These are phyloP conservation scores for Zaprionus inermis DNA, from an alignment of 1,140 invertebrate genomes.

Conservation along the genomic window DNA sequence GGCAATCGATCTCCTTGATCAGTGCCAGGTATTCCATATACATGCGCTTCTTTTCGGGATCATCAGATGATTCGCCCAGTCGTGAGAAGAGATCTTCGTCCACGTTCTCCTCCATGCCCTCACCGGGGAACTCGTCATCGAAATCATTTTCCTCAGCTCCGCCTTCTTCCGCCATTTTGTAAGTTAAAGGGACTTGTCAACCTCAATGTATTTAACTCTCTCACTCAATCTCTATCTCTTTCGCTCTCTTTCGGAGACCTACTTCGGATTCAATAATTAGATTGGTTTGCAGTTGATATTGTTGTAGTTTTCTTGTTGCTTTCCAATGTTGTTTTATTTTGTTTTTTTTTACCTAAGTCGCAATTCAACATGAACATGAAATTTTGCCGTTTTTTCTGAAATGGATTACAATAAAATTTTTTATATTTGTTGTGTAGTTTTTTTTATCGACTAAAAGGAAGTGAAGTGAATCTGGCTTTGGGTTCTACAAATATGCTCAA, in stretches of 20 bases:
- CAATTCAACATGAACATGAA: neutral
- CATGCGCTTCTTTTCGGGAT: constrained; percentile 76
- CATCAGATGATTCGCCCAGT: constrained; percentile 70
- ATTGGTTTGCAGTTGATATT: no score
- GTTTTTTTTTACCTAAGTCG: no score
- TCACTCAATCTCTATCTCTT: neutral
- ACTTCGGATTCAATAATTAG: no score
- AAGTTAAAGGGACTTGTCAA: neutral
- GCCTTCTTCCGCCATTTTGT: constrained; percentile 53
- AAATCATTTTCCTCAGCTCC: constrained; percentile 57
- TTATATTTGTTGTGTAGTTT: constrained; percentile 40
- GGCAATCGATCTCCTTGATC: constrained; percentile 79
- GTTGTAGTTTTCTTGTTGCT: no score
- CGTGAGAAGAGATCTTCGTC: constrained; percentile 72
- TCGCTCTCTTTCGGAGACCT: no score
- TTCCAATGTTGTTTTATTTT: no score
- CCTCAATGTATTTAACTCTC: neutral
- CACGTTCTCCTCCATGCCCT: constrained; percentile 57
- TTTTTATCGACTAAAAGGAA: constrained; percentile 66
- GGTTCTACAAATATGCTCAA: neutral
- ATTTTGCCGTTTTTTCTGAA: constrained; percentile 56
- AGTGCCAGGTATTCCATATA: constrained; percentile 74
- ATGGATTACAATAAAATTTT: constrained; percentile 49
- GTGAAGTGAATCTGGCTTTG: constrained; percentile 22
- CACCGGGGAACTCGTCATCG: constrained; percentile 56